These are phyloP conservation scores for Pseudorhiza aurosa DNA, from an alignment of 30 jellyfish, hydroid and myxozoan species.

Conservation along the genomic window DNA sequence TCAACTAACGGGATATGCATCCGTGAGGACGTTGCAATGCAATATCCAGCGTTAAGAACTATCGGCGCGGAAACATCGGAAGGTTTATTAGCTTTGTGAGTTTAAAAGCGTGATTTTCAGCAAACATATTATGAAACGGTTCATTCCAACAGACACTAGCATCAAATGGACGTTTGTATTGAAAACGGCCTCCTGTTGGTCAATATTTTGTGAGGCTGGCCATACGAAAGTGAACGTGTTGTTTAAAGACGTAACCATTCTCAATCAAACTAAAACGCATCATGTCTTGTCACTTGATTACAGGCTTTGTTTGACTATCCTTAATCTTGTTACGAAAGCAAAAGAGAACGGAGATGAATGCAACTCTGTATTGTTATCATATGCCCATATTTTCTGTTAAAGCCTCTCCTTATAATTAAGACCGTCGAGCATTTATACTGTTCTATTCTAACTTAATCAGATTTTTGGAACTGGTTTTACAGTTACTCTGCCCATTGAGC, in stretches of 20 bases:
- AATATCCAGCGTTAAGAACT: too few relatives aligned
- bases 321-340: conserved; percentile 39
- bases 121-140: too few relatives aligned
- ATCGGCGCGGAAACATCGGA: too few relatives aligned
- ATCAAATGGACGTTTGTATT: not conserved
- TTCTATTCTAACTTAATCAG: conserved; percentile 16
- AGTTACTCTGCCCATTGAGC: conserved; percentile 9
- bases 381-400: conserved; percentile 21
- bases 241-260: conserved; percentile 33
- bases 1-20: too few relatives aligned
- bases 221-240: not conserved
- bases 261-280: conserved; percentile 4
- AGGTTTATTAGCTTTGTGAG: too few relatives aligned
- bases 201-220: not conserved
- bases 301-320: conserved; percentile 1
- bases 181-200: not conserved
- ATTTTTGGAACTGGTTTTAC: conserved; percentile 31
- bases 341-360: conserved; percentile 16
- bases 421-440: not conserved
- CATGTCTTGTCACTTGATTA: conserved; percentile 10
- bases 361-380: not conserved
- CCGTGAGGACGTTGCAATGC: too few relatives aligned
- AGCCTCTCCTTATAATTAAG: conserved; percentile 19
- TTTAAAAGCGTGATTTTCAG: too few relatives aligned
- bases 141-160: not conserved